Base-by-base conservation (phyloP, 1,140 invertebrate species). In the Apis cerana region DNA sequence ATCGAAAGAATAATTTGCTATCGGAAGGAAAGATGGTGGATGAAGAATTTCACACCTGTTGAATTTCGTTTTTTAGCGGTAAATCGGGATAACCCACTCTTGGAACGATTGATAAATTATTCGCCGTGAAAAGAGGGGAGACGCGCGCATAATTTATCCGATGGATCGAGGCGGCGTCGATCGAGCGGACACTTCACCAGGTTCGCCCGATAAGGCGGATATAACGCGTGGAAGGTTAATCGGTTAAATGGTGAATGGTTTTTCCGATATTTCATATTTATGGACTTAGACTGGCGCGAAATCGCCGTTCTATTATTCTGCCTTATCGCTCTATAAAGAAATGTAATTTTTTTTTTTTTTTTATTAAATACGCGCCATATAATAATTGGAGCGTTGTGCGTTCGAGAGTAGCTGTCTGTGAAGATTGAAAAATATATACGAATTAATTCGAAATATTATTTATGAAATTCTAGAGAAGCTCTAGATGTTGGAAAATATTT, bases 181-280 rank as follows among this genome's bases (percentile, higher is more conserved):
- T 59, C 54, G 54, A 19, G 8, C 2, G 9, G 19, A 27, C 67
- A 70, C 67, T 61, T 33, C 1, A 50, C 12, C 8, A 19, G 13
- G 13, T n/a, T 50, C 52, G 69, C 17, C 12, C 48, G n/a, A 27
- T 69, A 58, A 68, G 15, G 67, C 17, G 8, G 76, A 71, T 71
- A 21, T n/a, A 43, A 23, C 19, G 17, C 50, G 27, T 27, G n/a
- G 50, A 43, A 9, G 48, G 15, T 50, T 48, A 23, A 69, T 69
- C 33, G 43, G 68, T 70, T 70, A 70, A 70, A 70, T 52, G 48
- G 48, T 15, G n/a, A 54, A 23, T 27, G 48, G 17, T 54, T 33
- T 52, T 65, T 76, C 74, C 69, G 23, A 71, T 71, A 71, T 71
- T 71, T 27, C 13, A 71, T 71, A 71, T 71, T 71, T 71, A 71